Base-by-base conservation (phyloP, 1,140 invertebrate species). In the Formica exsecta region DNA sequence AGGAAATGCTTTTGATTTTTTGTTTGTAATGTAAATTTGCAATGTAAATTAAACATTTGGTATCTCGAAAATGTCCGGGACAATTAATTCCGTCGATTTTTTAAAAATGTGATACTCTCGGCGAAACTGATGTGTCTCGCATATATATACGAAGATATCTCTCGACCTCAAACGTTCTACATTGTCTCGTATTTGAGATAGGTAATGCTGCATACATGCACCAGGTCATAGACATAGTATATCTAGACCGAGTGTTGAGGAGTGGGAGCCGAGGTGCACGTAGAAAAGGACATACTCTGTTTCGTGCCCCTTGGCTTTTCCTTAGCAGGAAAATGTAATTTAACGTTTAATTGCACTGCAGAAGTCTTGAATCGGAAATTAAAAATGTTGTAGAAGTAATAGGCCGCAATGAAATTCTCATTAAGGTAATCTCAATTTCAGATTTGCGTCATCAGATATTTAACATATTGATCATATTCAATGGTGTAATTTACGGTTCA, bases 181-280 rank as follows among this genome's bases (percentile, higher is more conserved):
- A 41, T 61, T 77, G 38, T 77, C 19, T 77, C 19, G 25, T 25
- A 22, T 76, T 64, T 3, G 25, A 48, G 38, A 13, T 64, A 64
- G 74, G 44, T 61, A 41, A 36, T 51, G 48, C n/a, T 77, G 54
- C 13, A 62, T 61, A 44, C n/a, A 36, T 44, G 75, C 19, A 77
- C 48, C 70, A 73, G 25, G 48, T 29, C n/a, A n/a, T n/a, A n/a
- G n/a, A n/a, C n/a, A n/a, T n/a, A n/a, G n/a, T n/a, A n/a, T n/a
- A n/a, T n/a, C n/a, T n/a, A n/a, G n/a, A n/a, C n/a, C n/a, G n/a
- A n/a, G n/a, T n/a, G n/a, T n/a, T n/a, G n/a, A n/a, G n/a, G n/a
- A n/a, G n/a, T n/a, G n/a, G n/a, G n/a, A n/a, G n/a, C n/a, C n/a
- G n/a, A n/a, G n/a, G n/a, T n/a, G n/a, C n/a, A n/a, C n/a, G n/a